Evolutionary conservation across 2,113 vertebrate species (phyloP).

Genomic region (Pelobates fuscus): DNA sequence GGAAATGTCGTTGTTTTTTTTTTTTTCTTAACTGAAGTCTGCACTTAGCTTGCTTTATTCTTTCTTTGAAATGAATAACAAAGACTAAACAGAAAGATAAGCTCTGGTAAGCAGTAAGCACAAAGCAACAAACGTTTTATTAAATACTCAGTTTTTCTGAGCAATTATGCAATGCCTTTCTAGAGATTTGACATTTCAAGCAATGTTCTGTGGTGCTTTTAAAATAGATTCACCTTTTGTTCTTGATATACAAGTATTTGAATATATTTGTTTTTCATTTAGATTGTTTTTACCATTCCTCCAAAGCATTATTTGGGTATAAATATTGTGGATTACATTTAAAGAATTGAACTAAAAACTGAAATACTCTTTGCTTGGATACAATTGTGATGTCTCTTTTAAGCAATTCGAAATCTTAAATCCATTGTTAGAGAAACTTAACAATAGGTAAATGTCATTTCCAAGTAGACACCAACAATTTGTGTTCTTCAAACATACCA

Average conservation of each 20-base stretch:
- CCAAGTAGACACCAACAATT: too few species aligned
- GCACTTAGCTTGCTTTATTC: neutral
- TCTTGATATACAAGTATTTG: constrained; percentile 27
- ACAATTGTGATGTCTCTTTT: too few species aligned
- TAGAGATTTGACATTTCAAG: constrained; percentile 25
- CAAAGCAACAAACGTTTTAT: neutral
- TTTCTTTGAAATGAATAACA: constrained; percentile 11
- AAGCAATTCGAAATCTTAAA: too few species aligned
- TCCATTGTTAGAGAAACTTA: too few species aligned
- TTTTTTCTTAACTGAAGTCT: neutral
- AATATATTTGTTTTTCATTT: constrained; percentile 43
- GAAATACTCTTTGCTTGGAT: too few species aligned
- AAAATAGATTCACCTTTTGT: neutral
- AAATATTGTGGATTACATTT: too few species aligned
- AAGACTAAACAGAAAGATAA: neutral
- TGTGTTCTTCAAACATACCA: too few species aligned
- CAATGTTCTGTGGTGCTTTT: neutral
- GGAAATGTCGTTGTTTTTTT: too few species aligned
- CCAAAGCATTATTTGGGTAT: constrained; percentile 4
- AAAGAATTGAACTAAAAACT: neutral
- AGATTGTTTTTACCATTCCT: constrained; percentile 10
- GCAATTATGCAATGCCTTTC: constrained; percentile 21
- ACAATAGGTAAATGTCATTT: too few species aligned
- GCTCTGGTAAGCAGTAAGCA: neutral
- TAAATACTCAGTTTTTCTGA: neutral